Evolutionary conservation across 2,113 vertebrate genomes (phyloP).

Genomic region (Lampris incognitus): DNA sequence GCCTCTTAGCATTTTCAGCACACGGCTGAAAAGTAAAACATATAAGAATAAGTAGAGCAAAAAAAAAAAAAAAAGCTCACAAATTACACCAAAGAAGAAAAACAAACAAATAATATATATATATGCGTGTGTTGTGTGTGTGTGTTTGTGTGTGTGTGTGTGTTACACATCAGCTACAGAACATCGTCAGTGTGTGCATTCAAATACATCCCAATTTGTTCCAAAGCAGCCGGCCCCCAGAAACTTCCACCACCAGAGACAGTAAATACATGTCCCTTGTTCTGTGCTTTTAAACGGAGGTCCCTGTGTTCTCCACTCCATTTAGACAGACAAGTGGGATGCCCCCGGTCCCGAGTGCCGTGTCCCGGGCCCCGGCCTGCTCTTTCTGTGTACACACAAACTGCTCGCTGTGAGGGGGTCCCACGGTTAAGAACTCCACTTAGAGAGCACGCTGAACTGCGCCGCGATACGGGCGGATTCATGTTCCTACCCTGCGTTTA

Average conservation of each 20-base stretch:
- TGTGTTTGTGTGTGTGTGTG: too few relatives aligned
- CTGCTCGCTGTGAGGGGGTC: slow-evolving; percentile 84
- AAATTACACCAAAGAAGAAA: background rate
- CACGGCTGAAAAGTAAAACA: background rate
- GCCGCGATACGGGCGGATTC: slow-evolving; percentile 61
- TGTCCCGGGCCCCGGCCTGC: slow-evolving; percentile 71
- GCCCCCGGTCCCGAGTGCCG: slow-evolving; percentile 78
- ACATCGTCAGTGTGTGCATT: slow-evolving; percentile 26
- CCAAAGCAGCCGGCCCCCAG: slow-evolving; percentile 35
- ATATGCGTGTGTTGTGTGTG: background rate
- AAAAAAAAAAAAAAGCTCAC: slow-evolving; percentile 1
- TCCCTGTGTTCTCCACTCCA: slow-evolving; percentile 76
- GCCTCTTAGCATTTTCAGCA: background rate
- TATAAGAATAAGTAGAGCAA: background rate
- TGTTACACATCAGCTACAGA: background rate
- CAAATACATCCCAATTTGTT: slow-evolving; percentile 39
- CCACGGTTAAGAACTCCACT: slow-evolving; percentile 84
- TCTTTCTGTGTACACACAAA: slow-evolving; percentile 81
- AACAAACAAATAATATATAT: background rate
- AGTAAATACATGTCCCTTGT: slow-evolving; percentile 64
- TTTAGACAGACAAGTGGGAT: slow-evolving; percentile 68
- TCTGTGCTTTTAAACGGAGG: slow-evolving; percentile 70
- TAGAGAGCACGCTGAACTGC: slow-evolving; percentile 70
- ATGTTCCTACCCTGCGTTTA: slow-evolving; percentile 66
- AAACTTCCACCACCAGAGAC: slow-evolving; percentile 67